Percentiles rank a stretch among this genome's conserved stretches.
These are phyloP conservation scores for Maccullochella peelii DNA, from an alignment of 2,113 vertebrate genomes.

Conservation along the genomic window DNA sequence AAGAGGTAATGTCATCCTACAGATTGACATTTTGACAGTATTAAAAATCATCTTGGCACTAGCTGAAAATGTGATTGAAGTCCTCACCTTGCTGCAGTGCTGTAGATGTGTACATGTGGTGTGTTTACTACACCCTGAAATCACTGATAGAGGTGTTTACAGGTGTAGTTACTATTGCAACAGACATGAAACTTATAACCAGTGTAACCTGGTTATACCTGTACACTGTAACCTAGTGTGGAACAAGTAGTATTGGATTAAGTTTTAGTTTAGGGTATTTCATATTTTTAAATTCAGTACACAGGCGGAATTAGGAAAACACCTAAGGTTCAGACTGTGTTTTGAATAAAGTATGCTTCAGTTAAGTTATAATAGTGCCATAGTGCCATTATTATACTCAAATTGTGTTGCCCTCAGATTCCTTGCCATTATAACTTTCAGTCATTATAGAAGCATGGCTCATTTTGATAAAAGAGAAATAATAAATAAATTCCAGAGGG, in stretches of 20 bases:
- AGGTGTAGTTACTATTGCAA: neutral
- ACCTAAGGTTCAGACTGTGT: conserved; percentile 6
- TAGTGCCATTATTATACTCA: conserved; percentile 9
- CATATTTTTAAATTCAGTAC: neutral
- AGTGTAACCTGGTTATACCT: no score
- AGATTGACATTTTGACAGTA: conserved; percentile 19
- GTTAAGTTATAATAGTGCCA: conserved; percentile 42
- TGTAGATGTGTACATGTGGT: neutral
- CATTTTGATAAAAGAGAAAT: conserved; percentile 73
- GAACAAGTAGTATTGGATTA: neutral
- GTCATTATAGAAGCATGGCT: conserved; percentile 51
- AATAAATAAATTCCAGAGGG: conserved; percentile 60
- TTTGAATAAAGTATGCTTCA: conserved; percentile 15
- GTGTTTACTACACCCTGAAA: conserved; percentile 7
- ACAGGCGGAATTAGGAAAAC: neutral
- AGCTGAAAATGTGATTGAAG: neutral
- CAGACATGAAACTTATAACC: neutral
- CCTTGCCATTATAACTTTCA: neutral
- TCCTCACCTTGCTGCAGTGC: neutral
- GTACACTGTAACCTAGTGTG: neutral
- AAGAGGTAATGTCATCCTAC: conserved; percentile 80
- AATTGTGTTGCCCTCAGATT: conserved; percentile 42
- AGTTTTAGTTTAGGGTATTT: conserved; percentile 4
- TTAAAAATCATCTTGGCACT: neutral
- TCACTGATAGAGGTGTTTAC: neutral